Conservation (phyloP, 2,888 invertebrate genomes). For the Stenurella melanura region DNA sequence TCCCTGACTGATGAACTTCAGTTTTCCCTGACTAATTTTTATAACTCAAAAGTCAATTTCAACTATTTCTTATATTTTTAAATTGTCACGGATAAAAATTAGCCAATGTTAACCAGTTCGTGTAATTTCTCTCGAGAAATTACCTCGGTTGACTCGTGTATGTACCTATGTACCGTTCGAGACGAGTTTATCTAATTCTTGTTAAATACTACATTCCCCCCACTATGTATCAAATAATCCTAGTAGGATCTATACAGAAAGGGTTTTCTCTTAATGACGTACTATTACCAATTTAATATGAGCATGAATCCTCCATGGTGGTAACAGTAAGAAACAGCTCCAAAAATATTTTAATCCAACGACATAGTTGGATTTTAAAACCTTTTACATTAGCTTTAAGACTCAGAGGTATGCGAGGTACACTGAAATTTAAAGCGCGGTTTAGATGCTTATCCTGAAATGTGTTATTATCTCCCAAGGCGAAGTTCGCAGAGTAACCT, state of each 20-base stretch:
- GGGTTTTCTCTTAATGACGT: neutral
- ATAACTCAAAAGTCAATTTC: too few species aligned
- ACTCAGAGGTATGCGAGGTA: slow-evolving; percentile 37
- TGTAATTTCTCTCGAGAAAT: too few species aligned
- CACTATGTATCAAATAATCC: neutral
- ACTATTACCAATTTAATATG: slow-evolving; percentile 27
- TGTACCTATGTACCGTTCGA: too few species aligned
- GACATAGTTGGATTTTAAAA: slow-evolving; percentile 24
- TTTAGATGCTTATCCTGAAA: slow-evolving; percentile 51
- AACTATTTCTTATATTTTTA: too few species aligned
- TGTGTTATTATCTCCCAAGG: slow-evolving; percentile 42
- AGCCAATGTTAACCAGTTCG: too few species aligned
- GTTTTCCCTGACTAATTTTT: too few species aligned
- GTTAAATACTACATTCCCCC: too few species aligned
- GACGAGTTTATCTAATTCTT: too few species aligned
- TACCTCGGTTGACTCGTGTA: too few species aligned
- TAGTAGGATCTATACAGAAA: neutral
- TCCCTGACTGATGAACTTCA: too few species aligned
- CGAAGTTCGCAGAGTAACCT: slow-evolving; percentile 30
- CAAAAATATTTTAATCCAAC: slow-evolving; percentile 29
- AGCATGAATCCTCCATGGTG: slow-evolving; percentile 5
- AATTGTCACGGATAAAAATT: too few species aligned
- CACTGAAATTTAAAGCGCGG: slow-evolving; percentile 43
- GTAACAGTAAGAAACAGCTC: slow-evolving; percentile 18
- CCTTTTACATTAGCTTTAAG: slow-evolving; percentile 36